Evolutionary conservation across 2,888 invertebrate species (phyloP).

Genomic region (Cosmopolites sordidus): DNA sequence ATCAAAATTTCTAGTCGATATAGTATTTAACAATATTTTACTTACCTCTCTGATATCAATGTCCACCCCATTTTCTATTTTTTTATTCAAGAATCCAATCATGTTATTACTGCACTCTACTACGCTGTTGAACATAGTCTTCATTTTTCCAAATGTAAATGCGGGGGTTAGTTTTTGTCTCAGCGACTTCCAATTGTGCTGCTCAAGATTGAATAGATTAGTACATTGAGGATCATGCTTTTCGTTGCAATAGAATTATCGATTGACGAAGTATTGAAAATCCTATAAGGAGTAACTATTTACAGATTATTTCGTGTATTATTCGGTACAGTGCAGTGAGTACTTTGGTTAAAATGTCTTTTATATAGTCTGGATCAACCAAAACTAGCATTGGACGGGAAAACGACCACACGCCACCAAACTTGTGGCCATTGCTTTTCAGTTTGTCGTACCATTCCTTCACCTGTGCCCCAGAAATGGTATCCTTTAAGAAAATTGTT

Average conservation of each 20-base stretch:
- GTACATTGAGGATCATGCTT: constrained; percentile 45
- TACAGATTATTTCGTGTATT: too few species aligned
- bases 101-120: constrained; percentile 37
- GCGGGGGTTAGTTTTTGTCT: constrained; percentile 59
- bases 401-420: constrained; percentile 29
- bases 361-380: constrained; percentile 36
- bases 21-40: too few species aligned
- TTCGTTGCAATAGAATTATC: constrained; percentile 38
- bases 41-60: constrained; percentile 48
- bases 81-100: constrained; percentile 31
- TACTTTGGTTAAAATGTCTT: constrained; percentile 19
- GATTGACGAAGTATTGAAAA: constrained; percentile 32
- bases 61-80: constrained; percentile 30
- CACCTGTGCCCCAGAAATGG: not conserved
- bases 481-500: not conserved
- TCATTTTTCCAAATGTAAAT: constrained; percentile 50
- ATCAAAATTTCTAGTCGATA: too few species aligned
- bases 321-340: too few species aligned
- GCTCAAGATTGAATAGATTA: constrained; percentile 54
- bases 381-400: constrained; percentile 31
- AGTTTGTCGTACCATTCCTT: constrained; percentile 30
- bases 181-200: constrained; percentile 57
- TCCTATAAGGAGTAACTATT: constrained; percentile 21
- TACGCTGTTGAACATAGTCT: constrained; percentile 44
- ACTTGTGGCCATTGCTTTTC: constrained; percentile 27